Evolutionary conservation across 2,888 invertebrate genomes (phyloP).

Genomic region (Nephrotoma flavescens): DNA sequence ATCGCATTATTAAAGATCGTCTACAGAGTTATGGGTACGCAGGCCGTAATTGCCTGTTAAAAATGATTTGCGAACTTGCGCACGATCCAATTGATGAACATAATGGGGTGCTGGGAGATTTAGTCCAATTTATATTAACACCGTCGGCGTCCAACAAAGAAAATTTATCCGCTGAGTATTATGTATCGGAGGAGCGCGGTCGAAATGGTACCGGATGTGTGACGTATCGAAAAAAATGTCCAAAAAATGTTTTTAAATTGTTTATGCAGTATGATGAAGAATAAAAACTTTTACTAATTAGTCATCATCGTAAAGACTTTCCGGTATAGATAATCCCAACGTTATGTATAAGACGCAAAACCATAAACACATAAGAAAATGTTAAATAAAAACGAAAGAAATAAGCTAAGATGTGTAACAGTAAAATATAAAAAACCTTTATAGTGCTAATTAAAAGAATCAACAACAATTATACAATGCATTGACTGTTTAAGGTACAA

Average conservation of each 20-base stretch:
- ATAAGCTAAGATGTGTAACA: neutral
- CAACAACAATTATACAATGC: neutral
- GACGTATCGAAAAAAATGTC: conserved; percentile 36
- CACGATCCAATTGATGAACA: conserved; percentile 35
- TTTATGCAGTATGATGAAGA: conserved; percentile 20
- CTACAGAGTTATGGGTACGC: conserved; percentile 27
- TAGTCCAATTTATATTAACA: conserved; percentile 23
- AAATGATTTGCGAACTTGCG: conserved; percentile 44
- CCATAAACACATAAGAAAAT: neutral
- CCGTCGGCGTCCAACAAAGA: neutral
- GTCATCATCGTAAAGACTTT: neutral
- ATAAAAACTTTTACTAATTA: neutral
- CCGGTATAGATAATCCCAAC: neutral
- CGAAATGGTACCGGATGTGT: conserved; percentile 37
- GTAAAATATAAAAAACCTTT: neutral
- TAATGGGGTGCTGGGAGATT: conserved; percentile 44
- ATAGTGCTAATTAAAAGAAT: neutral
- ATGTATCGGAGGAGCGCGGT: conserved; percentile 34
- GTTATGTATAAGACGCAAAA: neutral
- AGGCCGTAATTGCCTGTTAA: conserved; percentile 39
- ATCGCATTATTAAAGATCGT: neutral
- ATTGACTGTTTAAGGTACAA: neutral
- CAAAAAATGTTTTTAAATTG: conserved; percentile 39
- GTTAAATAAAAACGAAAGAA: neutral
- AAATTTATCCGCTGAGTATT: neutral